phyloP scores from a whole-genome alignment of 1,140 invertebrate species.

The Lepidotrigona ventralis region DNA sequence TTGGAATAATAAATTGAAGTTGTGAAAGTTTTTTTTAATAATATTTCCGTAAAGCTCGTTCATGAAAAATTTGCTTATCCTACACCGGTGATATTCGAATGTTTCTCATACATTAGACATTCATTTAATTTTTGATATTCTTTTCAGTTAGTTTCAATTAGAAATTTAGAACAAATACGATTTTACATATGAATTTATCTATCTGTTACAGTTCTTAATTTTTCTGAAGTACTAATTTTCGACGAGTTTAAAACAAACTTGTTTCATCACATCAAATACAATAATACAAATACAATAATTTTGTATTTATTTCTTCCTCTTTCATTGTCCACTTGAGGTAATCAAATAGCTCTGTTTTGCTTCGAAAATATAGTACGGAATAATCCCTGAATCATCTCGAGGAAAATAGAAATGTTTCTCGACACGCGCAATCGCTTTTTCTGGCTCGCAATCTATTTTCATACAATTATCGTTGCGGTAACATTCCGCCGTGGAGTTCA shows the following conservation, averaged over 20 bases:
- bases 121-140: too few species aligned
- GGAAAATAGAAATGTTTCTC: neutral
- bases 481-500: slow-evolving; percentile 34
- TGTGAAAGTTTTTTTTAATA: neutral
- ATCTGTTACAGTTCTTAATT: neutral
- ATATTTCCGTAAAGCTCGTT: neutral
- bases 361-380: neutral
- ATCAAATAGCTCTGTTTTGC: neutral
- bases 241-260: neutral
- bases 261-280: neutral
- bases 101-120: too few species aligned
- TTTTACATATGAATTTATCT: neutral
- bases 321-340: neutral
- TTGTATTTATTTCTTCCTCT: neutral
- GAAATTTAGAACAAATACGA: too few species aligned
- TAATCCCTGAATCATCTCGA: neutral
- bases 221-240: neutral
- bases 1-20: too few species aligned
- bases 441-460: neutral
- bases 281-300: too few species aligned
- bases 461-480: neutral
- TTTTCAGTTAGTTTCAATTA: too few species aligned
- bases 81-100: too few species aligned
- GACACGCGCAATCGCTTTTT: neutral
- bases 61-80: neutral